Base-by-base conservation (phyloP, 2,888 invertebrate species). In the Limenitis camilla region DNA sequence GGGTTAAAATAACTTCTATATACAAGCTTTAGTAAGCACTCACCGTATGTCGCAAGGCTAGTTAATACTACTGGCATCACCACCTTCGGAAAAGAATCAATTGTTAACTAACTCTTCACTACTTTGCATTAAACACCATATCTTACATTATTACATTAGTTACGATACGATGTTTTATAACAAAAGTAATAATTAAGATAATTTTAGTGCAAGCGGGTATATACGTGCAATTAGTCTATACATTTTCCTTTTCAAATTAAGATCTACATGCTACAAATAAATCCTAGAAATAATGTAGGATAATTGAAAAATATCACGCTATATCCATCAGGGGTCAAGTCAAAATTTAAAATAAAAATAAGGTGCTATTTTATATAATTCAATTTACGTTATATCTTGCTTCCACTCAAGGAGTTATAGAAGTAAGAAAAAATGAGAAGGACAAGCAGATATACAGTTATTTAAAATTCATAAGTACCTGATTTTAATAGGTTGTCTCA, bases 1-100 rank as follows among this genome's bases (percentile, higher is more conserved):
- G 5, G n/a, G 10, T 36, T 29, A 10, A 42, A 39, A 31, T 47
- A 36, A 39, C n/a, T 39, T 40, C 8, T 53, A 40, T 30, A 33
- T 46, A 46, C 41, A 45, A 48, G 56, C 53, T 44, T 53, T 52
- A 55, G 62, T 60, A 82, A 83, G 85, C 85, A 83, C 85, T 85
- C 79, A 86, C 86, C 86, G 78, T 56, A 63, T 65, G 70, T 70
- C 45, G 51, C 65, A 71, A 78, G 71, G 70, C 69, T 82, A 69
- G 76, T 83, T 83, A 83, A 71, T 66, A 63, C 74, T 78, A 81
- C 78, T 66, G 63, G 63, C 59, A 60, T 85, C 86, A 86, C 86
- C 86, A 86, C 85, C 86, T 86, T 82, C 69, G 71, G 72, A 72
- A 81, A 74, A 81, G 65, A 76, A 74, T 52, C 42, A 53, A 33